These are phyloP conservation scores for Pseudomyrmex concolor DNA, from an alignment of 1,140 invertebrate species.

Conservation along the genomic window DNA sequence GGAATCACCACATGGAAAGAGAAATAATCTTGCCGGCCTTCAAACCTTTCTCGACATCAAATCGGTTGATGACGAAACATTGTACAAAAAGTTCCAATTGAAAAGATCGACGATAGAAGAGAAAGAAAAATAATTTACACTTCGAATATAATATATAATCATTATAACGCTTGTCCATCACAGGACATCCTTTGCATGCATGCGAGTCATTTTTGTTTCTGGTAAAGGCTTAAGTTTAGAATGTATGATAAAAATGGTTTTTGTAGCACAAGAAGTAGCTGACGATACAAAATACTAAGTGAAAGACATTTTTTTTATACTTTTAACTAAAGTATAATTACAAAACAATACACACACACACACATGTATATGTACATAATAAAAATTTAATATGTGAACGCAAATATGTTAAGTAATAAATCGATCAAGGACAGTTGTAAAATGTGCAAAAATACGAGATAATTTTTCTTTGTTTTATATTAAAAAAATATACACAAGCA, in stretches of 20 bases:
- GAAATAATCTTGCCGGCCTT: constrained; percentile 31
- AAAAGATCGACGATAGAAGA: neutral
- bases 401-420: too few species aligned
- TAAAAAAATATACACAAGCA: too few species aligned
- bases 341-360: too few species aligned
- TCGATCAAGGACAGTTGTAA: too few species aligned
- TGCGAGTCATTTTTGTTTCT: neutral
- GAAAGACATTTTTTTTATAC: constrained; percentile 62
- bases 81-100: constrained; percentile 17
- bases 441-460: neutral
- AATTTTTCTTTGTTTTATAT: too few species aligned
- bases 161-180: neutral
- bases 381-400: too few species aligned
- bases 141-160: too few species aligned
- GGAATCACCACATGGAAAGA: constrained; percentile 8
- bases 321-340: constrained; percentile 39
- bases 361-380: constrained; percentile 3
- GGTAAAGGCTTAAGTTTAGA: constrained; percentile 29
- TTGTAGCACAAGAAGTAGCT: constrained; percentile 42
- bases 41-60: neutral
- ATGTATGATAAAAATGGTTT: constrained; percentile 6
- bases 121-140: too few species aligned
- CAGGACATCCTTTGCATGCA: neutral
- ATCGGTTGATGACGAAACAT: neutral
- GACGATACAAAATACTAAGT: neutral